phyloP scores from a whole-genome alignment of 92 coral and sea anemone species.

The Meandrina meandrites region DNA sequence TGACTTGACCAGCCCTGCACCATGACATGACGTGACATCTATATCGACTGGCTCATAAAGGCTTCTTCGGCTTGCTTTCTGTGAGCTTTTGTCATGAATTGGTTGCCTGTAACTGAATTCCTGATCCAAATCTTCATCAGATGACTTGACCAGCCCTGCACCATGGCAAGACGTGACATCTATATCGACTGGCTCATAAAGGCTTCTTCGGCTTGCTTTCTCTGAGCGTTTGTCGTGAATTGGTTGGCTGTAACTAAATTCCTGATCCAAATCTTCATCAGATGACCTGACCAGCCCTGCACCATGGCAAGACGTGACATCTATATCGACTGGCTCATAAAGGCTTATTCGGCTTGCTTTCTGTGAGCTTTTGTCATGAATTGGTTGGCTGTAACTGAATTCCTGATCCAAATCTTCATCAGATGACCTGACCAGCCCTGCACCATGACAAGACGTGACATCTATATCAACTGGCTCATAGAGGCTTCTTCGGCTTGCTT shows the following conservation, averaged over 20 bases:
- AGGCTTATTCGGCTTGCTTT: constrained; percentile 18
- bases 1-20: background rate
- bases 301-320: constrained; percentile 26
- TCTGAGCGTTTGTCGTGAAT: background rate
- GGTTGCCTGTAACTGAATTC: background rate
- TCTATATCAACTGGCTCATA: constrained; percentile 8
- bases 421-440: background rate
- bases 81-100: background rate
- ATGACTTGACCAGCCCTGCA: background rate
- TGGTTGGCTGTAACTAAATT: background rate
- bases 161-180: constrained; percentile 25
- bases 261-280: background rate
- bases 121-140: constrained; percentile 1
- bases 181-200: constrained; percentile 10
- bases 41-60: constrained; percentile 6
- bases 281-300: background rate
- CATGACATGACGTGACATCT: constrained; percentile 10
- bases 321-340: constrained; percentile 16
- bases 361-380: background rate
- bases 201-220: background rate
- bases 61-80: background rate
- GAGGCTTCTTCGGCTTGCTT: background rate
- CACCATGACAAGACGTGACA: constrained; percentile 5
- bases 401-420: background rate
- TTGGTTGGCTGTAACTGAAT: background rate